These are phyloP conservation scores for Indicator maculatus DNA, from an alignment of 2,113 vertebrate genomes.

Conservation along the genomic window DNA sequence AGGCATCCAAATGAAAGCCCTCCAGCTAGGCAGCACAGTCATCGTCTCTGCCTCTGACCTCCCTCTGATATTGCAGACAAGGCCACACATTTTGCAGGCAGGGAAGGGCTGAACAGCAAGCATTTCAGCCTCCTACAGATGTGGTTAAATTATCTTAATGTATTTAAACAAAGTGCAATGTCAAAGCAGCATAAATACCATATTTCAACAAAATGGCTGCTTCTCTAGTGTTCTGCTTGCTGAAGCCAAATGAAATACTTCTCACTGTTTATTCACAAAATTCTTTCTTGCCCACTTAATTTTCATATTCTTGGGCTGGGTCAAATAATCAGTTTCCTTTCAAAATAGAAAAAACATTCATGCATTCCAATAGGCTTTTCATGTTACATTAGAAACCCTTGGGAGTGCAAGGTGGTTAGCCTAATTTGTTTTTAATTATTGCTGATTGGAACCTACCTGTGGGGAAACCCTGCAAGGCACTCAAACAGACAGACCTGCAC, in stretches of 20 bases:
- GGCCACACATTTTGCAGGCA: slow-evolving; percentile 1
- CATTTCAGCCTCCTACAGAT: slow-evolving; percentile 20
- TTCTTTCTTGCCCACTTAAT: slow-evolving; percentile 55
- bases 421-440: background rate
- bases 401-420: background rate
- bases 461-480: background rate
- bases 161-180: slow-evolving; percentile 51
- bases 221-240: slow-evolving; percentile 9
- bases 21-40: background rate
- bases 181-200: slow-evolving; percentile 53
- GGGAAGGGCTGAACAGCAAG: background rate
- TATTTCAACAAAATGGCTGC: slow-evolving; percentile 57
- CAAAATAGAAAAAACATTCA: slow-evolving; percentile 38
- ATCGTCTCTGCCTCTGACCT: background rate
- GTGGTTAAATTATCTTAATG: slow-evolving; percentile 52
- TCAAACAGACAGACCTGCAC: accelerated
- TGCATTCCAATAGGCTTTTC: slow-evolving; percentile 30
- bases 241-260: slow-evolving; percentile 44
- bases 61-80: background rate
- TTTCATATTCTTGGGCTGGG: slow-evolving; percentile 26
- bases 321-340: slow-evolving; percentile 39
- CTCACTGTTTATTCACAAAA: slow-evolving; percentile 59
- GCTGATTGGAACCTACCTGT: slow-evolving; percentile 30
- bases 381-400: background rate
- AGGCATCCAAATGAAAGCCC: background rate